Conservation (phyloP, 30 jellyfish, hydroid and myxozoan species). For the Sanderia malayensis region DNA sequence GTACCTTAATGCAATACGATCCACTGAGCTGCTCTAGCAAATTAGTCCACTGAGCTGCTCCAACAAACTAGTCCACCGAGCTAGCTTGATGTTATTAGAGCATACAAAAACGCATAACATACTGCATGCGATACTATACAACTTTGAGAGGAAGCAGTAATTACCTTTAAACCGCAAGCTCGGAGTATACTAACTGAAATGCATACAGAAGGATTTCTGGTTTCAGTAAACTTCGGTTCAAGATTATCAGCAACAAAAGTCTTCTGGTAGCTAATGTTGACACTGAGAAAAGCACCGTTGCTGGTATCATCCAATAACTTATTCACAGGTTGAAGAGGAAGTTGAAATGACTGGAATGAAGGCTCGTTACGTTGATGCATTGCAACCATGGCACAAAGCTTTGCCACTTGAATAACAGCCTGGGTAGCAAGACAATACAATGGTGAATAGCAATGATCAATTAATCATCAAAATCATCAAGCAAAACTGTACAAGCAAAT, state of each 20-base stretch:
- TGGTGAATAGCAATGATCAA: not conserved
- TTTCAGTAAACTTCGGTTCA: not conserved
- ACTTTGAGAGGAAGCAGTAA: too few species aligned
- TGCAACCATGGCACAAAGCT: conserved; percentile 72
- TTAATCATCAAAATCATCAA: not conserved
- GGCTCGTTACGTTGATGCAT: conserved; percentile 27
- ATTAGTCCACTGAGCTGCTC: too few species aligned
- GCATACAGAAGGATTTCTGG: conserved; percentile 47
- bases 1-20: too few species aligned
- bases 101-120: too few species aligned
- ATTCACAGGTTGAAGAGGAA: conserved; percentile 50
- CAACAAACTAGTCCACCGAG: too few species aligned
- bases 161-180: conserved; percentile 88
- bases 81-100: too few species aligned
- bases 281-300: conserved; percentile 28
- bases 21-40: too few species aligned
- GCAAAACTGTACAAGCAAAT: too few species aligned
- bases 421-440: too few species aligned
- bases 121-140: too few species aligned
- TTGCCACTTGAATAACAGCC: conserved; percentile 63
- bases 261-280: conserved; percentile 53
- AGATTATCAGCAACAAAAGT: not conserved
- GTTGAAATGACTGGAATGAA: conserved; percentile 39
- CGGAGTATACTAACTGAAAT: conserved; percentile 61
- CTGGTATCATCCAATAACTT: not conserved